Evolutionary conservation across 2,113 vertebrate genomes (phyloP).

Genomic region (Myrmecobius fasciatus): DNA sequence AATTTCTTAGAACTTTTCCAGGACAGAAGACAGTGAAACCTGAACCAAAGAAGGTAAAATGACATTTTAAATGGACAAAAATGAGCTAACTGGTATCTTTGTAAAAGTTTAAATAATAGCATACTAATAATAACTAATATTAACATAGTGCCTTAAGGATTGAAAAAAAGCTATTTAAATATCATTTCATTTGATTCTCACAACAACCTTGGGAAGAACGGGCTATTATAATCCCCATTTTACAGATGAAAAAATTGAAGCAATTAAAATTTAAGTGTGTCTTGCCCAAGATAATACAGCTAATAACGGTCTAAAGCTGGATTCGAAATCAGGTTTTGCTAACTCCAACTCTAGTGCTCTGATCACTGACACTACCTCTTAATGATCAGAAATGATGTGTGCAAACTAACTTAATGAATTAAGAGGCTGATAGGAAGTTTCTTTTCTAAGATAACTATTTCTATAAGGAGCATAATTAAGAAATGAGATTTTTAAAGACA

Average conservation of each 20-base stretch:
- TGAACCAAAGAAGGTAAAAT: constrained; percentile 84
- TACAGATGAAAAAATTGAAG: not conserved
- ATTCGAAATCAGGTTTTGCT: not conserved
- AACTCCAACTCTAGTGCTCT: not conserved
- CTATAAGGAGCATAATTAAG: not conserved
- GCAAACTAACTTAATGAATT: not conserved
- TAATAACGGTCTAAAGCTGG: not conserved
- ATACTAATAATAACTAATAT: not conserved
- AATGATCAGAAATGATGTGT: not conserved
- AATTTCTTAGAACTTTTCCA: constrained; percentile 64
- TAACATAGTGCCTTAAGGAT: not conserved
- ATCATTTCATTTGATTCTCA: not conserved
- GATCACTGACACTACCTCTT: not conserved
- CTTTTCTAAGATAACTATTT: not conserved
- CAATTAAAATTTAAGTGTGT: not conserved
- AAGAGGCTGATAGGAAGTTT: not conserved
- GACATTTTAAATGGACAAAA: constrained; percentile 11
- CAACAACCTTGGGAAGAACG: not conserved
- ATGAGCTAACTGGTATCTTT: constrained; percentile 28
- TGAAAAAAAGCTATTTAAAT: not conserved
- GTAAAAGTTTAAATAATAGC: constrained; percentile 5
- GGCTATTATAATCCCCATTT: not conserved
- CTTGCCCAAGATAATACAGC: not conserved
- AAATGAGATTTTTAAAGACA: not conserved
- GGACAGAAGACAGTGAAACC: constrained; percentile 59